Evolutionary conservation across 2,797 vertebrate genomes (phyloP).

Genomic region (Pseudochromis fuscus): DNA sequence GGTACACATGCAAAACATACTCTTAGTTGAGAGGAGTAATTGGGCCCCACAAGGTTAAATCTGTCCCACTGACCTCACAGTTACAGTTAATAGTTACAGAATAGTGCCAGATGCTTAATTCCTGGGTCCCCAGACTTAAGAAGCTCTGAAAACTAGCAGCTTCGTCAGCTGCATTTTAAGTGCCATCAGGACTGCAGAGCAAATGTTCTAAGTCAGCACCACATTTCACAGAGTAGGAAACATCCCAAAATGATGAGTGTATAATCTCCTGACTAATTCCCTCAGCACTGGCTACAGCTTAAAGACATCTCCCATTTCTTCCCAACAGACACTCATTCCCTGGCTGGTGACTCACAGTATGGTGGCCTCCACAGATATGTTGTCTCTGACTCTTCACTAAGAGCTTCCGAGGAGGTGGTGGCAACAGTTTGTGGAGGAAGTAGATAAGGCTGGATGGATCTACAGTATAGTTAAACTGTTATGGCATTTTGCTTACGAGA

Average conservation of each 20-base stretch:
- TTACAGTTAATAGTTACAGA: slow-evolving; percentile 74
- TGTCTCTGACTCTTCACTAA: slow-evolving; percentile 78
- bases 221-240: slow-evolving; percentile 84
- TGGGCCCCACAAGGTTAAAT: slow-evolving; percentile 67
- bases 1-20: slow-evolving; percentile 24
- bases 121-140: slow-evolving; percentile 81
- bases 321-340: slow-evolving; percentile 83
- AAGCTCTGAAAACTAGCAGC: slow-evolving; percentile 82
- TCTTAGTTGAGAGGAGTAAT: slow-evolving; percentile 45
- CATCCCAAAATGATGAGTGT: slow-evolving; percentile 88
- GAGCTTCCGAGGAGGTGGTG: slow-evolving; percentile 78
- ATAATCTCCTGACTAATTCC: slow-evolving; percentile 90
- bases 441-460: slow-evolving; percentile 80
- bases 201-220: slow-evolving; percentile 88
- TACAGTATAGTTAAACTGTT: slow-evolving; percentile 75
- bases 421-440: slow-evolving; percentile 78
- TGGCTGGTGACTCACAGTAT: slow-evolving; percentile 82
- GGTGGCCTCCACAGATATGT: slow-evolving; percentile 83
- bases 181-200: slow-evolving; percentile 83
- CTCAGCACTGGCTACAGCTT: slow-evolving; percentile 85
- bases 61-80: slow-evolving; percentile 75
- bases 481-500: slow-evolving; percentile 75
- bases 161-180: slow-evolving; percentile 88
- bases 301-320: slow-evolving; percentile 86
- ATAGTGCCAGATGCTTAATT: slow-evolving; percentile 76